Conservation (phyloP, 2,113 vertebrate genomes). For the Edolisoma coerulescens region DNA sequence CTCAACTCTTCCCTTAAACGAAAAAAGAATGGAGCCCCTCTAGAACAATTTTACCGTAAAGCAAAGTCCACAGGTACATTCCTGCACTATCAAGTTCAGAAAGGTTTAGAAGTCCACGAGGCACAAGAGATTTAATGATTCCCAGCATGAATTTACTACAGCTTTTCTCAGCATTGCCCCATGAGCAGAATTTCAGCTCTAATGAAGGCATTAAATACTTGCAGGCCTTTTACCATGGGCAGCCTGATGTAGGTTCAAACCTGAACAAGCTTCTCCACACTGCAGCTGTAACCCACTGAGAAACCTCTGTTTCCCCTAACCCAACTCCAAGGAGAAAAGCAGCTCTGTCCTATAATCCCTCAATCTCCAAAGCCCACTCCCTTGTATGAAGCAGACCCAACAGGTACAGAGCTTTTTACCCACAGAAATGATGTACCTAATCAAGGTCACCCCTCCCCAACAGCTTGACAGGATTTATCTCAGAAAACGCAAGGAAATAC, state of each 20-base stretch:
- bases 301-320: not conserved
- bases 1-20: not conserved
- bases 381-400: not conserved
- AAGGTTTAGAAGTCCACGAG: not conserved
- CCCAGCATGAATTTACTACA: not conserved
- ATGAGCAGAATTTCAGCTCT: not conserved
- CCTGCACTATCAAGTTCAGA: not conserved
- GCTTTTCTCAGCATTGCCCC: not conserved
- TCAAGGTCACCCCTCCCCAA: not conserved
- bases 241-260: not conserved
- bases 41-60: not conserved
- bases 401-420: not conserved
- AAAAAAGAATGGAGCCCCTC: not conserved
- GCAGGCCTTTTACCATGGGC: not conserved
- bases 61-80: slow-evolving; percentile 6
- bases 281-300: not conserved
- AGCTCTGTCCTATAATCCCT: not conserved
- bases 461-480: not conserved
- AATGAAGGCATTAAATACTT: not conserved
- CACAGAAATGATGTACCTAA: fast-evolving
- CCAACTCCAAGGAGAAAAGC: not conserved
- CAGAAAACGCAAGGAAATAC: not conserved
- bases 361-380: not conserved
- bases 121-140: not conserved
- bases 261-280: not conserved